These are phyloP conservation scores for Eupeodes corollae DNA, from an alignment of 1,140 invertebrate species.

Conservation along the genomic window DNA sequence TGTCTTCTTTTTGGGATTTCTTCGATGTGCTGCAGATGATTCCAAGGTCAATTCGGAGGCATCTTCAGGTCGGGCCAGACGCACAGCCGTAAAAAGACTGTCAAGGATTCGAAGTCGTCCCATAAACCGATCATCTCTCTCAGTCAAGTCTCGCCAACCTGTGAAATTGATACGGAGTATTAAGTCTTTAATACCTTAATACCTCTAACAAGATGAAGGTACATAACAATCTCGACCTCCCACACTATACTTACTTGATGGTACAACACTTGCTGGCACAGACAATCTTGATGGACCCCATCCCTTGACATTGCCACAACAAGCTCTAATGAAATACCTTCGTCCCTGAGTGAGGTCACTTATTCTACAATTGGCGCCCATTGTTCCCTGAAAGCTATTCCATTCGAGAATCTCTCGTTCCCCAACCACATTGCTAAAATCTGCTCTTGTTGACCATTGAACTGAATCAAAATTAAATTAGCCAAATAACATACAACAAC, in stretches of 20 bases:
- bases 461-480: slow-evolving; percentile 41
- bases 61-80: slow-evolving; percentile 49
- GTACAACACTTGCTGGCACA: slow-evolving; percentile 68
- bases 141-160: slow-evolving; percentile 73
- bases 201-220: not conserved
- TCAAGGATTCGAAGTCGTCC: slow-evolving; percentile 62
- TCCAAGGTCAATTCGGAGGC: slow-evolving; percentile 43
- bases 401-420: slow-evolving; percentile 60
- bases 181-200: not conserved
- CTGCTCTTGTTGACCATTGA: slow-evolving; percentile 75
- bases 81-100: slow-evolving; percentile 59
- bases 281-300: slow-evolving; percentile 67
- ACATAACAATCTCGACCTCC: not conserved
- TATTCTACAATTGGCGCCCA: slow-evolving; percentile 53
- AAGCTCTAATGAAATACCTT: slow-evolving; percentile 76
- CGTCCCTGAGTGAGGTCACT: slow-evolving; percentile 66
- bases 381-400: slow-evolving; percentile 45
- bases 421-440: slow-evolving; percentile 67
- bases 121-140: slow-evolving; percentile 46
- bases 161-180: not conserved
- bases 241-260: slow-evolving; percentile 86
- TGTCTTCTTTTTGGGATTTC: slow-evolving; percentile 70
- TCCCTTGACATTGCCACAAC: slow-evolving; percentile 81
- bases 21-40: slow-evolving; percentile 47
- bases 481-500: not conserved